These are phyloP conservation scores for Centruroides sculpturatus DNA, from an alignment of 1,140 invertebrate genomes.

Conservation along the genomic window DNA sequence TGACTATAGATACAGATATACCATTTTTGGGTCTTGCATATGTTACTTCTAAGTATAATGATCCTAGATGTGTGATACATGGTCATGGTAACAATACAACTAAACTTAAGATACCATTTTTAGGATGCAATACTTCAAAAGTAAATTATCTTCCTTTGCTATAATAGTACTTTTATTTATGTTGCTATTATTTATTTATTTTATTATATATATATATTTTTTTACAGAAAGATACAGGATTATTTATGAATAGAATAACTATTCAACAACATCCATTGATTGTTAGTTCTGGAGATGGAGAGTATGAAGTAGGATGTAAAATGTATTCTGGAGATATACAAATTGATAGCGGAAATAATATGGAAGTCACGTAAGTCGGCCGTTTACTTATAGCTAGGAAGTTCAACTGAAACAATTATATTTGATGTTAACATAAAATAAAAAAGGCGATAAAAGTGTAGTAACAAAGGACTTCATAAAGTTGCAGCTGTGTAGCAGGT, in stretches of 20 bases:
- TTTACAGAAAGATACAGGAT: conserved; percentile 7
- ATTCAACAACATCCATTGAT: conserved; percentile 12
- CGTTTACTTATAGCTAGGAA: neutral
- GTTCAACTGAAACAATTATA: too few relatives aligned
- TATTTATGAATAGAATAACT: conserved; percentile 12
- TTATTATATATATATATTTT: neutral
- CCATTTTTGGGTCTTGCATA: conserved; percentile 8
- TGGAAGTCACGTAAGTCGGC: conserved; percentile 7
- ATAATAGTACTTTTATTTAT: neutral
- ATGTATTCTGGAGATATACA: conserved; percentile 5
- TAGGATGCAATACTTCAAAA: conserved; percentile 80
- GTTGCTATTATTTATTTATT: neutral
- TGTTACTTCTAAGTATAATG: conserved; percentile 5
- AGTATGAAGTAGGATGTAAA: conserved; percentile 12
- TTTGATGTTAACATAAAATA: too few relatives aligned
- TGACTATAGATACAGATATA: conserved; percentile 1
- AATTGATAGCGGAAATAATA: conserved; percentile 3
- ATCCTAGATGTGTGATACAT: conserved; percentile 47
- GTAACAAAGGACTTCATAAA: too few relatives aligned
- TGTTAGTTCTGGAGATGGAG: conserved; percentile 11
- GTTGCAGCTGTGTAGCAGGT: too few relatives aligned
- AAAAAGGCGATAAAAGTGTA: too few relatives aligned
- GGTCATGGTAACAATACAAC: conserved; percentile 62
- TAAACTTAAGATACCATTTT: conserved; percentile 64
- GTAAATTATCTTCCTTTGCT: conserved; percentile 28